Evolutionary conservation across 1,140 invertebrate species (phyloP).

Genomic region (Diplogasteroides magnus): DNA sequence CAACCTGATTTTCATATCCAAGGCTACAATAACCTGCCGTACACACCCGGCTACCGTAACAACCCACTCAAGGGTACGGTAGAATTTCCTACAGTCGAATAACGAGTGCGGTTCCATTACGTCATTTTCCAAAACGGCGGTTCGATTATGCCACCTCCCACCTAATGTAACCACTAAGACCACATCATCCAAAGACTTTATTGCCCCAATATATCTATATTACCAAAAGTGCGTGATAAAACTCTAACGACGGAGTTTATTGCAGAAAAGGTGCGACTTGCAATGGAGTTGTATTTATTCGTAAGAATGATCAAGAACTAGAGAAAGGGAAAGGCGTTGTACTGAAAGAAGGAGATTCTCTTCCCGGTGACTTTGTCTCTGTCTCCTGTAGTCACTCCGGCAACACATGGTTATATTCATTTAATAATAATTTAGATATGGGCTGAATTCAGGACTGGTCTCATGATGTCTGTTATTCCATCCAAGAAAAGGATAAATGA

Average conservation of each 20-base stretch:
- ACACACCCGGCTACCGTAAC: too few species aligned
- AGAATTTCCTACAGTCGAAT: too few species aligned
- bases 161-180: too few species aligned
- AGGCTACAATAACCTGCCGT: too few species aligned
- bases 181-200: too few species aligned
- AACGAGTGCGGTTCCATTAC: too few species aligned
- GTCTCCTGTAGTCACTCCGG: neutral
- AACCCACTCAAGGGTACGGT: too few species aligned
- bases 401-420: neutral
- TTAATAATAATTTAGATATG: neutral
- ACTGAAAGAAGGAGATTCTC: neutral
- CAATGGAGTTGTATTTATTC: neutral
- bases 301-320: neutral
- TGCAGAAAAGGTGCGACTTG: conserved; percentile 9
- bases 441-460: neutral
- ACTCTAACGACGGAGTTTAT: neutral
- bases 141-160: too few species aligned
- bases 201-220: too few species aligned
- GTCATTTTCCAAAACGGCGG: too few species aligned
- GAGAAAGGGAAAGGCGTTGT: neutral
- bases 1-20: too few species aligned
- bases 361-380: neutral
- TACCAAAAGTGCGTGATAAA: too few species aligned
- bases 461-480: conserved; percentile 45
- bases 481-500: conserved; percentile 55